Conservation (phyloP, 2,888 invertebrate genomes). For the Tiliacea citrago region DNA sequence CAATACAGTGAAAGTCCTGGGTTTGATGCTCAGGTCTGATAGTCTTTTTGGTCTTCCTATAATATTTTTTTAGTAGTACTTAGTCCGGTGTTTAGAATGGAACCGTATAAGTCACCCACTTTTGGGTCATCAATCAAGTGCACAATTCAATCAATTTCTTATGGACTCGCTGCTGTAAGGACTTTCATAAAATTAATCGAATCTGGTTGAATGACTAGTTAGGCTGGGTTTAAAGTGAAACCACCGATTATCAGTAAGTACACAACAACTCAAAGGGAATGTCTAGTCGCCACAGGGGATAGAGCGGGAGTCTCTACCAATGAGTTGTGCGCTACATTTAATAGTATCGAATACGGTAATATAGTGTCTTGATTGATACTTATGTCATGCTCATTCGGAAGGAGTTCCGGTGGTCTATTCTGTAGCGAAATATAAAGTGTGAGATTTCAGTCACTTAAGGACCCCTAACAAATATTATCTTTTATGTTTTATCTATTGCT, state of each 20-base stretch:
- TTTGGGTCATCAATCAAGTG: not conserved
- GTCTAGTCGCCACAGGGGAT: no score
- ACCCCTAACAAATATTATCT: slow-evolving; percentile 19
- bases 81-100: not conserved
- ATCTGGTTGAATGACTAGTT: no score
- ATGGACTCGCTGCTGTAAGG: not conserved
- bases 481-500: slow-evolving; percentile 32
- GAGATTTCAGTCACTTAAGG: not conserved
- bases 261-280: no score
- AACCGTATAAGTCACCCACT: not conserved
- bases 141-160: not conserved
- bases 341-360: not conserved
- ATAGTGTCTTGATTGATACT: not conserved
- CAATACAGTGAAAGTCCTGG: not conserved
- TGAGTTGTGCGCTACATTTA: no score
- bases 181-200: not conserved
- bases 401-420: not conserved
- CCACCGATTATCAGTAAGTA: no score
- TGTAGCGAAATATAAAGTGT: not conserved
- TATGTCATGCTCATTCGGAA: not conserved
- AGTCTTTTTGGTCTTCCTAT: not conserved
- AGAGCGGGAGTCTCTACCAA: no score
- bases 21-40: not conserved
- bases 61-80: not conserved
- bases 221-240: no score